These are phyloP conservation scores for Platichthys flesus DNA, from an alignment of 2,113 vertebrate species.

Conservation along the genomic window DNA sequence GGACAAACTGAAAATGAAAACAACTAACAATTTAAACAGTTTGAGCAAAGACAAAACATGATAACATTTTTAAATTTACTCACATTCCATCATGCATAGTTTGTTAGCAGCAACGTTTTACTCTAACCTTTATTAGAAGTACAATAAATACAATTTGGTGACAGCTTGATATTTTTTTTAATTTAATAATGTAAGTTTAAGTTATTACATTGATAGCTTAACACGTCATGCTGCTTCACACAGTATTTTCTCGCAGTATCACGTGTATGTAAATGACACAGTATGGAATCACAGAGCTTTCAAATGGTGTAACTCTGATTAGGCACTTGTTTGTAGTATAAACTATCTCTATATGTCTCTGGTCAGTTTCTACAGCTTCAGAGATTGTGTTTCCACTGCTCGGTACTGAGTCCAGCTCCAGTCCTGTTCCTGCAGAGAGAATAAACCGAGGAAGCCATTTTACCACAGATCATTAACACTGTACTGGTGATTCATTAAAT, in stretches of 20 bases:
- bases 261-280: slow-evolving; percentile 32
- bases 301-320: slow-evolving; percentile 31
- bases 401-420: slow-evolving; percentile 92
- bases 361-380: slow-evolving; percentile 51
- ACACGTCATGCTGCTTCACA: slow-evolving; percentile 19
- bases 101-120: slow-evolving; percentile 39
- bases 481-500: too few species aligned
- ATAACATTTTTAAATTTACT: slow-evolving; percentile 19
- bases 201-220: slow-evolving; percentile 13
- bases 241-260: slow-evolving; percentile 15
- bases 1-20: not conserved
- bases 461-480: not conserved
- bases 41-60: slow-evolving; percentile 5
- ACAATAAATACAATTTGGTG: slow-evolving; percentile 65
- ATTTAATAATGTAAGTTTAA: slow-evolving; percentile 35
- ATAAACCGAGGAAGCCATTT: slow-evolving; percentile 7
- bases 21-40: not conserved
- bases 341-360: slow-evolving; percentile 7
- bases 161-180: slow-evolving; percentile 19
- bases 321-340: slow-evolving; percentile 33
- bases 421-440: slow-evolving; percentile 85
- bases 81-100: slow-evolving; percentile 38
- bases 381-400: slow-evolving; percentile 47
- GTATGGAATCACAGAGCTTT: slow-evolving; percentile 33
- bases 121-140: slow-evolving; percentile 18